Conservation (phyloP, 2,888 invertebrate species). For the Scelioninae gen. 1 region DNA sequence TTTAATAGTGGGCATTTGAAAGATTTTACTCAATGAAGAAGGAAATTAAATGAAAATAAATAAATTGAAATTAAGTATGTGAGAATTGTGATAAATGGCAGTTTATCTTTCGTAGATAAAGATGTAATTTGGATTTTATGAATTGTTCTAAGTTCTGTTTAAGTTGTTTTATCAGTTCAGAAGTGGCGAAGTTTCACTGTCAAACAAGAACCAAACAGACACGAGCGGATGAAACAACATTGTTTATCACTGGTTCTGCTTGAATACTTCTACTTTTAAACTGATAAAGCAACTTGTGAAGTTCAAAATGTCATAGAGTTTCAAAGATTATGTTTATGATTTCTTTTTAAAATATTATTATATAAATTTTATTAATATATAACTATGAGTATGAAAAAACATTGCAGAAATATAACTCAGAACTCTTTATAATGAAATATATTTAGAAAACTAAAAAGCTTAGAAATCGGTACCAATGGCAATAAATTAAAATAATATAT, state of each 20-base stretch:
- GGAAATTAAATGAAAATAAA: too few relatives aligned
- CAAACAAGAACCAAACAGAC: slow-evolving; percentile 26
- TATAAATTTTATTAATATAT: not conserved
- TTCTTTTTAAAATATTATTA: slow-evolving; percentile 6
- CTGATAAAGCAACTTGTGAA: slow-evolving; percentile 37
- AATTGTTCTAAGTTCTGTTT: slow-evolving; percentile 11
- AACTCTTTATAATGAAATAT: too few relatives aligned
- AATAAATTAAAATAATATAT: too few relatives aligned
- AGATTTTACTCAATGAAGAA: too few relatives aligned
- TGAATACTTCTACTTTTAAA: slow-evolving; percentile 25
- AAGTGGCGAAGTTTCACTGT: slow-evolving; percentile 43
- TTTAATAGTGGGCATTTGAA: too few relatives aligned
- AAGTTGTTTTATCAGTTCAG: slow-evolving; percentile 34
- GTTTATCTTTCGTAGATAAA: not conserved
- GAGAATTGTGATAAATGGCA: too few relatives aligned
- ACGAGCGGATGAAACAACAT: slow-evolving; percentile 10
- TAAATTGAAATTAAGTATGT: too few relatives aligned
- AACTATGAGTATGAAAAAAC: too few relatives aligned
- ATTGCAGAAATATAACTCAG: too few relatives aligned
- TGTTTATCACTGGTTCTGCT: slow-evolving; percentile 34
- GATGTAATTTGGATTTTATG: slow-evolving; percentile 30
- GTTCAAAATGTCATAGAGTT: slow-evolving; percentile 2
- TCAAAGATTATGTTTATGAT: not conserved
- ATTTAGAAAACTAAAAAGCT: too few relatives aligned
- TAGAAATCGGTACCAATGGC: too few relatives aligned